These are phyloP conservation scores for Cheilosia vernalis DNA, from an alignment of 2,888 invertebrate species.

Conservation along the genomic window DNA sequence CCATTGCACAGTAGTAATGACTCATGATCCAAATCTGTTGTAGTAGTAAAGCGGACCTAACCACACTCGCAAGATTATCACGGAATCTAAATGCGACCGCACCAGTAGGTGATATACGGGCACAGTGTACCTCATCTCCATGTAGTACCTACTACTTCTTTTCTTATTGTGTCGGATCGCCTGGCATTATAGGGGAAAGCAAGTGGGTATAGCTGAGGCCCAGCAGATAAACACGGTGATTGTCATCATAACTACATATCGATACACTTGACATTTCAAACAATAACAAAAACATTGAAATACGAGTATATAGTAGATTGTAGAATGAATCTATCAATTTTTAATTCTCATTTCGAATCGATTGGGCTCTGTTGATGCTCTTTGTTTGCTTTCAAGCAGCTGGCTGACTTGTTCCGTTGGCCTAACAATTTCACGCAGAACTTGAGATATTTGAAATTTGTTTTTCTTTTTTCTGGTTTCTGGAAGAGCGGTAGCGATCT, in stretches of 20 bases:
- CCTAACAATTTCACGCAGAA: slow-evolving; percentile 45
- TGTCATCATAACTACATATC: slow-evolving; percentile 58
- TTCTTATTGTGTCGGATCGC: not conserved
- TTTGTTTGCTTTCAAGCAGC: slow-evolving; percentile 28
- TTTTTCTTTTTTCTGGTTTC: not conserved
- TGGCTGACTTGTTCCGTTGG: slow-evolving; percentile 30
- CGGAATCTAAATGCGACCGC: slow-evolving; percentile 33
- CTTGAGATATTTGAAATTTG: slow-evolving; percentile 42
- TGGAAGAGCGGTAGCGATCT: slow-evolving; percentile 53
- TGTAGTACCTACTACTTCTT: slow-evolving; percentile 33
- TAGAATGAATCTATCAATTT: slow-evolving; percentile 64
- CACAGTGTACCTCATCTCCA: slow-evolving; percentile 45
- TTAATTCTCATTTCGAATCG: slow-evolving; percentile 51
- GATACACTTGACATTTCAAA: slow-evolving; percentile 67
- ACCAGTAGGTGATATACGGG: slow-evolving; percentile 13
- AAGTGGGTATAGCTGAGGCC: too few species aligned
- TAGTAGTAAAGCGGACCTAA: not conserved
- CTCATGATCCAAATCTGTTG: slow-evolving; percentile 21
- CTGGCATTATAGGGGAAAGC: not conserved
- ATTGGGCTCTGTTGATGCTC: slow-evolving; percentile 40
- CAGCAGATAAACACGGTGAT: slow-evolving; percentile 26
- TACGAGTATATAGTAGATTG: slow-evolving; percentile 53
- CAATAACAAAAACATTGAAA: slow-evolving; percentile 54
- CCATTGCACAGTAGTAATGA: too few species aligned
- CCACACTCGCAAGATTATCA: slow-evolving; percentile 33